These are phyloP conservation scores for Ditylenchus dipsaci DNA, from an alignment of 1,140 invertebrate species.

Conservation along the genomic window DNA sequence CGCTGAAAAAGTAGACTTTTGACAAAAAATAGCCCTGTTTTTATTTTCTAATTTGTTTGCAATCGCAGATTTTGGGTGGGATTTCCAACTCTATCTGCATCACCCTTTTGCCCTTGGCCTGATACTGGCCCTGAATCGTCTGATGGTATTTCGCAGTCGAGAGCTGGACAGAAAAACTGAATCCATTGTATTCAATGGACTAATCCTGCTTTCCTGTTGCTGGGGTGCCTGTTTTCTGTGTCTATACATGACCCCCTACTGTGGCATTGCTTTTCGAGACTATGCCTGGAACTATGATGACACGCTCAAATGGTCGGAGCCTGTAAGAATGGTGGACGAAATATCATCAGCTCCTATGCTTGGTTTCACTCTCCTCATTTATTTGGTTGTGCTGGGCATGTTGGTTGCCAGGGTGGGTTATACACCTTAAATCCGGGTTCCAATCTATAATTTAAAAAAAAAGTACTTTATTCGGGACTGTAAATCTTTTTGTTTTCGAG, in stretches of 20 bases:
- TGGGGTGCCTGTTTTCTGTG: not conserved
- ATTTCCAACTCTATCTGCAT: constrained; percentile 3
- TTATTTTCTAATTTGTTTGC: not conserved
- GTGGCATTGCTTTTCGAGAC: constrained; percentile 3
- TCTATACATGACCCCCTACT: not conserved
- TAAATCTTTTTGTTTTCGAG: too few species aligned
- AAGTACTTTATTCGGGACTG: too few species aligned
- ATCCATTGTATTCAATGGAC: not conserved
- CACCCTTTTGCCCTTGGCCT: constrained; percentile 1
- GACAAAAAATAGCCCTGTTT: not conserved
- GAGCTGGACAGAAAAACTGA: not conserved
- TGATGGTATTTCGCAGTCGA: not conserved
- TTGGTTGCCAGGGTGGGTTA: not conserved
- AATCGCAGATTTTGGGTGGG: not conserved
- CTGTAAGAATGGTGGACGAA: not conserved
- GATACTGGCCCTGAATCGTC: constrained; percentile 1
- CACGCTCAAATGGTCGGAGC: not conserved
- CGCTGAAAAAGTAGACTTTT: not conserved
- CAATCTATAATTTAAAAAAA: too few species aligned
- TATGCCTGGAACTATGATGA: constrained; percentile 5
- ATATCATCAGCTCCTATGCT: not conserved
- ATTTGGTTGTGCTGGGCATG: not conserved
- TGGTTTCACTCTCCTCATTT: not conserved
- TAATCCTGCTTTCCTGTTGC: not conserved
- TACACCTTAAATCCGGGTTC: too few species aligned